Evolutionary conservation across 2,797 vertebrate species (phyloP), one percentile per base, ranked within the genome.

Genomic region (Avahi laniger): DNA sequence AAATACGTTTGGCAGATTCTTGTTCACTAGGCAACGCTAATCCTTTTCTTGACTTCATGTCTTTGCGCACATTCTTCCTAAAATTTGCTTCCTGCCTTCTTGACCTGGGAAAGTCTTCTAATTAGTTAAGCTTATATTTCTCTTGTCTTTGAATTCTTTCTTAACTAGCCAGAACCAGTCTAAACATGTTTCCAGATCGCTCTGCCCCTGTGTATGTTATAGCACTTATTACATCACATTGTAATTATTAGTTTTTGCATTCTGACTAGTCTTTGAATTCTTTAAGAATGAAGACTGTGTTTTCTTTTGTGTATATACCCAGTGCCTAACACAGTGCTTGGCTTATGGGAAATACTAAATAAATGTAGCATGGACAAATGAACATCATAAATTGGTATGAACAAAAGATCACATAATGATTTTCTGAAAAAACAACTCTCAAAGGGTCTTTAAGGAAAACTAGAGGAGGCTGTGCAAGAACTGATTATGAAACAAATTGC

Each of bases 341-440:
- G 33, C 22, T 90, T 11, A 70, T 76, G 8, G 26, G 28, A 83
- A 70, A 67, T 57, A 76, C 12, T 43, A 61, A 67, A 10, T 38
- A 83, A 59, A 52, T 54, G 10, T 78, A 72, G 41, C 41, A 20
- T 84, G 33, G 38, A 41, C 26, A 72, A 81, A 79, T 80, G 7
- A 73, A 80, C 14, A 73, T 78, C 30, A 88, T 81, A 76, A 83
- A 67, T 69, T 70, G 28, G 4, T 83, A 33, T 69, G 41, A 87
- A 54, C 30, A 61, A 82, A 85, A 84, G 48, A 72, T 43, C 18
- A 57, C 10, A 6, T 35, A 38, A 69, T 83, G 13, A 30, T 70
- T 95, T 95, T 93, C 38, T 90, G 11, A 7, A 84, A 94, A 79
- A 92, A 46, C 3, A 81, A 33, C 11, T 50, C 17, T 89, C n/a